These are phyloP conservation scores for Pseudoips prasinana DNA, from an alignment of 2,888 invertebrate species.

Conservation along the genomic window DNA sequence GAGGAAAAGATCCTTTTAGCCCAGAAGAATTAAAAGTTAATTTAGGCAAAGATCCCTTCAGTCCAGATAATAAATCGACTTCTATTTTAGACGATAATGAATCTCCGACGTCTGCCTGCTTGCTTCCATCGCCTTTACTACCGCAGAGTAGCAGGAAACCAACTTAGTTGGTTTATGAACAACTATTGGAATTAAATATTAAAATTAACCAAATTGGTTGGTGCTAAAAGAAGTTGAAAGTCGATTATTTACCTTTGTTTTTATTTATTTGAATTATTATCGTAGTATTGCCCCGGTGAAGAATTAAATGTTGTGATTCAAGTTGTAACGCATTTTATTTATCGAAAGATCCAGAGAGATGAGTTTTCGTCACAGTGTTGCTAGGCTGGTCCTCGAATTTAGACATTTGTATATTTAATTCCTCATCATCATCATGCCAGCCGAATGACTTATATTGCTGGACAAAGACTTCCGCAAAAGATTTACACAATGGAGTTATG, in stretches of 20 bases:
- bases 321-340: too few species aligned
- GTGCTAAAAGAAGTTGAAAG: slow-evolving; percentile 34
- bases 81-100: slow-evolving; percentile 68
- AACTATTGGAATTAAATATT: not conserved
- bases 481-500: too few species aligned
- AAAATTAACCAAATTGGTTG: slow-evolving; percentile 27
- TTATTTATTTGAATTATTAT: slow-evolving; percentile 28
- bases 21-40: slow-evolving; percentile 21
- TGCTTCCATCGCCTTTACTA: slow-evolving; percentile 82
- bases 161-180: slow-evolving; percentile 26
- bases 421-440: too few species aligned
- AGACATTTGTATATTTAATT: too few species aligned
- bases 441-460: too few species aligned
- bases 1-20: slow-evolving; percentile 41
- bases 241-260: slow-evolving; percentile 27
- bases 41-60: slow-evolving; percentile 26
- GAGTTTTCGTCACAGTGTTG: too few species aligned
- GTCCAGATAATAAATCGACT: slow-evolving; percentile 29
- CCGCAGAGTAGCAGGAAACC: slow-evolving; percentile 64
- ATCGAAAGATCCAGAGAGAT: too few species aligned
- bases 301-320: slow-evolving; percentile 25
- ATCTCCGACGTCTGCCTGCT: slow-evolving; percentile 68
- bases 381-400: too few species aligned
- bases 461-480: too few species aligned
- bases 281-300: slow-evolving; percentile 17